phyloP scores from a whole-genome alignment of 2,888 invertebrate species.

The Pherbina coryleti region DNA sequence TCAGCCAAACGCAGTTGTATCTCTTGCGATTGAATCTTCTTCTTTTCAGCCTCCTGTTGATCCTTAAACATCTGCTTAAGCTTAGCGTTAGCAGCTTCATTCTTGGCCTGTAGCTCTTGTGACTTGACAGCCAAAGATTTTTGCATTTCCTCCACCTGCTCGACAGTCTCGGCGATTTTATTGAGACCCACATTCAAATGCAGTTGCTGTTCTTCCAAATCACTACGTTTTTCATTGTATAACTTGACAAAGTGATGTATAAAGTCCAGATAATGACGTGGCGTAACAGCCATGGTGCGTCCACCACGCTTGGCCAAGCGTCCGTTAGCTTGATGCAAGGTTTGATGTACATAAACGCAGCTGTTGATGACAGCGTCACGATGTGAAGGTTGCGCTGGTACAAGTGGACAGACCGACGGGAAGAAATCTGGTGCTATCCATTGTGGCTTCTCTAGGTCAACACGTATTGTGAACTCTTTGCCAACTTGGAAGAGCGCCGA shows the following conservation, averaged over 20 bases:
- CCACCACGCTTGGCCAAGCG: constrained; percentile 92
- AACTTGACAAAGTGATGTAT: constrained; percentile 99
- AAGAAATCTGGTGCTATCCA: constrained; percentile 92
- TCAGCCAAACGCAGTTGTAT: constrained; percentile 88
- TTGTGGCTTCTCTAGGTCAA: constrained; percentile 90
- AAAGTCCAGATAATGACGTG: constrained; percentile 97
- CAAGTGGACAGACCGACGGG: constrained; percentile 86
- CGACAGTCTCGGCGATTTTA: constrained; percentile 99
- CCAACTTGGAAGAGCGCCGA: constrained; percentile 95
- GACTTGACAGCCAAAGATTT: constrained; percentile 98
- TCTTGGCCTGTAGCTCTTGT: constrained; percentile 94
- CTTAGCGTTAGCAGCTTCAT: constrained; percentile 99
- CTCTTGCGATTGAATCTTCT: constrained; percentile 97
- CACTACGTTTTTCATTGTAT: constrained; percentile 97
- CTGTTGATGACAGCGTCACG: constrained; percentile 98
- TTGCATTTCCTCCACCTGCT: constrained; percentile 99
- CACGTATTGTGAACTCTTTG: constrained; percentile 94
- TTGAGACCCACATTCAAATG: constrained; percentile 98
- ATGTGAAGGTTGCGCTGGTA: constrained; percentile 83
- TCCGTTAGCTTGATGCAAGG: constrained; percentile 94
- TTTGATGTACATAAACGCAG: constrained; percentile 98
- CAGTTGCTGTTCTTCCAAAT: constrained; percentile 97
- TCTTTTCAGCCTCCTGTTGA: constrained; percentile 99
- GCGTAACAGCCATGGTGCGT: constrained; percentile 97
- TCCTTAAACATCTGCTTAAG: constrained; percentile 99